These are phyloP conservation scores for Phyllostomus hastatus DNA, from an alignment of 2,113 vertebrate genomes.

Conservation along the genomic window DNA sequence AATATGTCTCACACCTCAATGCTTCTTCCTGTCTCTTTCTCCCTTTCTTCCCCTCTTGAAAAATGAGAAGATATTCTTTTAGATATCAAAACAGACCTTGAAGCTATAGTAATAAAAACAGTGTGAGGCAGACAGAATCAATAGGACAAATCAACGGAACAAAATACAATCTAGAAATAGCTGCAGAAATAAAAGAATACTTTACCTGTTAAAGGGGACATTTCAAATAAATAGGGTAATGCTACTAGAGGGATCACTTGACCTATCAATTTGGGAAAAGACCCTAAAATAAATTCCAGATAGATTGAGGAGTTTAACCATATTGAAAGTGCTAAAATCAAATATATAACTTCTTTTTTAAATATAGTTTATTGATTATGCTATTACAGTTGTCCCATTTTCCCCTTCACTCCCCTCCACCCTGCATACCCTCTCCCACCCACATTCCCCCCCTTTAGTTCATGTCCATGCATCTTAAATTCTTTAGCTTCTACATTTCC, in stretches of 20 bases:
- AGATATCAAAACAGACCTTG: neutral
- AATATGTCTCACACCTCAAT: too few relatives aligned
- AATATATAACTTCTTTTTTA: neutral
- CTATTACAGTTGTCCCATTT: too few relatives aligned
- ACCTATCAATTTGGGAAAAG: neutral
- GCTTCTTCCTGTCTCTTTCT: too few relatives aligned
- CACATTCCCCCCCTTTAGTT: too few relatives aligned
- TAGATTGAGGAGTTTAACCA: neutral
- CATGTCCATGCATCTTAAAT: too few relatives aligned
- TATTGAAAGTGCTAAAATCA: neutral
- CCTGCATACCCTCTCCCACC: too few relatives aligned
- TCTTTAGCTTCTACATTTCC: too few relatives aligned
- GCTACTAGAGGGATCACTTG: neutral
- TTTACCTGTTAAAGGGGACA: neutral
- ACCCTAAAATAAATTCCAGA: neutral
- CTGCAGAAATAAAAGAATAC: neutral
- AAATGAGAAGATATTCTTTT: neutral
- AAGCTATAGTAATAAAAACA: neutral
- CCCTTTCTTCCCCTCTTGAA: neutral
- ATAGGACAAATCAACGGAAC: neutral
- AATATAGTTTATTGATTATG: too few relatives aligned
- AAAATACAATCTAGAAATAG: neutral
- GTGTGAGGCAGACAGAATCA: neutral
- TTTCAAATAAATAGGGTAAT: neutral
- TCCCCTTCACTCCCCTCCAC: too few relatives aligned